These are phyloP conservation scores for Hydroisotoma schaefferi DNA, from an alignment of 2,888 invertebrate species.

Conservation along the genomic window DNA sequence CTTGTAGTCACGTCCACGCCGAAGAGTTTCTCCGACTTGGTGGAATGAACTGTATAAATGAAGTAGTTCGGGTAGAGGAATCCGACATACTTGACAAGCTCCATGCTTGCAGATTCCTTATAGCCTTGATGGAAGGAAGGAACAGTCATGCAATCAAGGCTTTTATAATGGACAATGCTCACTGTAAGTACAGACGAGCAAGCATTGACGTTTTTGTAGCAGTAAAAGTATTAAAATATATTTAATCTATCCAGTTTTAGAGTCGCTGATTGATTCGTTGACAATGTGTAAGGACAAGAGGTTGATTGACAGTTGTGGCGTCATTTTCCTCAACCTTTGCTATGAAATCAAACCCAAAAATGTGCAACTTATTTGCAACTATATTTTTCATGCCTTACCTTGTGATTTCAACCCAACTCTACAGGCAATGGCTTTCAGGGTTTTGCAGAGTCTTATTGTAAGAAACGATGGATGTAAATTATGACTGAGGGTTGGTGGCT, in stretches of 20 bases:
- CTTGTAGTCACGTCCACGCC: slow-evolving; percentile 34
- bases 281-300: slow-evolving; percentile 43
- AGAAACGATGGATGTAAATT: slow-evolving; percentile 7
- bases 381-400: slow-evolving; percentile 39
- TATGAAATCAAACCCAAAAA: slow-evolving; percentile 33
- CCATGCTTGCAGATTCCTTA: slow-evolving; percentile 42
- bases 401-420: slow-evolving; percentile 45
- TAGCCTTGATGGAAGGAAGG: slow-evolving; percentile 38
- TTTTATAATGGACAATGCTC: slow-evolving; percentile 40
- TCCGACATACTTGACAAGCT: slow-evolving; percentile 37
- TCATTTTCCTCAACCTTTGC: slow-evolving; percentile 38
- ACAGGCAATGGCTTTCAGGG: slow-evolving; percentile 41
- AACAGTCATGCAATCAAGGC: slow-evolving; percentile 38
- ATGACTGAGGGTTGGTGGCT: not conserved
- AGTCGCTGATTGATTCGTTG: slow-evolving; percentile 40
- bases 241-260: slow-evolving; percentile 29
- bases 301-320: slow-evolving; percentile 30
- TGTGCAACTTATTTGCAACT: slow-evolving; percentile 30
- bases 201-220: not conserved
- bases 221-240: not conserved
- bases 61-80: slow-evolving; percentile 38
- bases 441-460: slow-evolving; percentile 42
- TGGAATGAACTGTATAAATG: slow-evolving; percentile 37
- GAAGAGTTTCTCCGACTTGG: slow-evolving; percentile 41
- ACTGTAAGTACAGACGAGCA: slow-evolving; percentile 24